Percentiles rank a stretch among this genome's conserved stretches.
These are phyloP conservation scores for Rhincodon typus DNA, from an alignment of 2,797 vertebrate genomes.

Conservation along the genomic window DNA sequence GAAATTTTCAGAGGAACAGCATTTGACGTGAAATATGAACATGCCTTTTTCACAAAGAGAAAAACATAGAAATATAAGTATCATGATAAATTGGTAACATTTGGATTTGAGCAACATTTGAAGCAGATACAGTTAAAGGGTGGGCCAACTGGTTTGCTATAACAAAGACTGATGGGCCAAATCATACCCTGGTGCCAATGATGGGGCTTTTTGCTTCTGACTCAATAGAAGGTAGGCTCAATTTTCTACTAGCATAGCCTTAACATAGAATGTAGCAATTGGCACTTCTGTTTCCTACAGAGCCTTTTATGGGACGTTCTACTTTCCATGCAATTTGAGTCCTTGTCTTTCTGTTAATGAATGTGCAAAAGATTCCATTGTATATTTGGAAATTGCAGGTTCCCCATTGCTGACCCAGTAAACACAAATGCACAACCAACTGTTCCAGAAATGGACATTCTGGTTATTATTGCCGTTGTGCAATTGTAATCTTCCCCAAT, in stretches of 20 bases:
- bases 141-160: not conserved
- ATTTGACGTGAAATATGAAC: constrained; percentile 61
- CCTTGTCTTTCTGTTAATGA: not conserved
- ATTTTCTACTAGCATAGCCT: not conserved
- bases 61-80: not conserved
- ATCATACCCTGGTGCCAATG: not conserved
- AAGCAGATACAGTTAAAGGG: not conserved
- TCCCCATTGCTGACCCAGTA: not conserved
- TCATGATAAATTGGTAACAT: not conserved
- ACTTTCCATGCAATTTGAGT: not conserved
- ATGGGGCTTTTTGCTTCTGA: not conserved
- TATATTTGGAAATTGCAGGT: not conserved
- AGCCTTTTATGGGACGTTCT: not conserved
- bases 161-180: not conserved
- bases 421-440: not conserved
- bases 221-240: not conserved
- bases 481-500: not conserved
- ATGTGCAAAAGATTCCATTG: not conserved
- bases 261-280: not conserved
- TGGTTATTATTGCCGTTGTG: not conserved
- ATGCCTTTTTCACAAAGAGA: constrained; percentile 47
- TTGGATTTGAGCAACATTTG: not conserved
- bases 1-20: constrained; percentile 59
- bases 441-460: not conserved
- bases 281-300: not conserved